phyloP scores from a whole-genome alignment of 2,888 invertebrate species.

The Empis livida region DNA sequence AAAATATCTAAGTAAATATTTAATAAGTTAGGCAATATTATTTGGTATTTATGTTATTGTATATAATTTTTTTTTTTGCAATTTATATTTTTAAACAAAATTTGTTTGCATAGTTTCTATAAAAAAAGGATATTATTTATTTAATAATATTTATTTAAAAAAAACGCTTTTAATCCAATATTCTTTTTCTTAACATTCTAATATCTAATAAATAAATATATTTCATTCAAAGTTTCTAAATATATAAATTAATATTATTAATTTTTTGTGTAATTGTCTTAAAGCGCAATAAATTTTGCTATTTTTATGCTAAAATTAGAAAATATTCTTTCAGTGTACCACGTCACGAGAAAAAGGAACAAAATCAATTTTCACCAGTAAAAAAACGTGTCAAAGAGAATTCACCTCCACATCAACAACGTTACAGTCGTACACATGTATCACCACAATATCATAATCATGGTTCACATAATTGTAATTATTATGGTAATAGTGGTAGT shows the following conservation, averaged over 20 bases:
- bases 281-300: not conserved
- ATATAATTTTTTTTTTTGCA: too few species aligned
- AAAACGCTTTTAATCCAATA: not conserved
- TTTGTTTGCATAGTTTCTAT: too few species aligned
- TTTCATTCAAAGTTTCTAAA: slow-evolving; percentile 2
- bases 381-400: slow-evolving; percentile 96
- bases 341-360: slow-evolving; percentile 63
- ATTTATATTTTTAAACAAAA: too few species aligned
- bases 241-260: not conserved
- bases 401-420: slow-evolving; percentile 61
- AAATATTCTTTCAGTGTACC: slow-evolving; percentile 33
- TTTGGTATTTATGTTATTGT: too few species aligned
- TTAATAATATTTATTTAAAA: not conserved
- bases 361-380: slow-evolving; percentile 86
- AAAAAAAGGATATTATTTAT: too few species aligned
- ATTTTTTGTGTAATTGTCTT: slow-evolving; percentile 10
- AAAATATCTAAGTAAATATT: too few species aligned
- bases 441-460: slow-evolving; percentile 35
- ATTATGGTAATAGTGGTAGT: slow-evolving; percentile 11
- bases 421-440: slow-evolving; percentile 34
- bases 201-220: slow-evolving; percentile 12
- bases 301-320: not conserved
- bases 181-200: slow-evolving; percentile 7
- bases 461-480: slow-evolving; percentile 30
- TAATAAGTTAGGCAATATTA: too few species aligned